Base-by-base conservation (phyloP, 2,797 vertebrate genomes). In the Eleutherodactylus coqui region DNA sequence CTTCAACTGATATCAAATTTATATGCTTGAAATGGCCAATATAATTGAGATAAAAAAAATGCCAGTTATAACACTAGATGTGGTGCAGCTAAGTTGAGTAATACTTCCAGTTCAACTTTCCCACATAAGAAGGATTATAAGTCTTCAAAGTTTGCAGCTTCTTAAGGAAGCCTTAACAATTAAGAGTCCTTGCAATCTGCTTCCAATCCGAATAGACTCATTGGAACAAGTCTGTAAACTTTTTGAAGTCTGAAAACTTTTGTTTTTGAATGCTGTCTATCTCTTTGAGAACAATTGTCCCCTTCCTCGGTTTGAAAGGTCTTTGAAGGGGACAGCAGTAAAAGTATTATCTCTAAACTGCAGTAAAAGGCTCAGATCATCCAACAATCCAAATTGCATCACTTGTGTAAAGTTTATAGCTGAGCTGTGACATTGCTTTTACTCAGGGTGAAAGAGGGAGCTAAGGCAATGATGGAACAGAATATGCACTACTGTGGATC, bases 281-380 rank as follows among this genome's bases (percentile, higher is more conserved):
- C 29, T 1, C 29, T n/a, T 6, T 58, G 53, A n/a, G 21, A 10
- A 24, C 13, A 34, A 17, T 67, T 67, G 29, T 19, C 62, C 27
- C 11, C n/a, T 60, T 60, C n/a, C 3, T 13, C 29, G 36, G 6
- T 16, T 34, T 34, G 16, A 27, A 67, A 34, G 53, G 53, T 58
- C 53, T 58, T 58, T 58, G 2, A 81, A 81, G n/a, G 80, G 24
- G 34, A 73, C 5, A 6, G 19, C 60, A 70, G 69, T 73, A 82
- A 82, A 82, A 58, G 27, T 49, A n/a, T 41, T 73, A 82, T 82
- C 32, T 73, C 4, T 29, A 41, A 55, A 58, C 11, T 11, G 34
- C 67, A 36, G 43, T 62, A 69, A 49, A 34, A 24, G 45, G 79
- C 49, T 43, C 53, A 55, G 9, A 69, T 53, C 32, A 36, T 36